These are phyloP conservation scores for Zaprionus ornatus DNA, from an alignment of 1,140 invertebrate species.

Conservation along the genomic window DNA sequence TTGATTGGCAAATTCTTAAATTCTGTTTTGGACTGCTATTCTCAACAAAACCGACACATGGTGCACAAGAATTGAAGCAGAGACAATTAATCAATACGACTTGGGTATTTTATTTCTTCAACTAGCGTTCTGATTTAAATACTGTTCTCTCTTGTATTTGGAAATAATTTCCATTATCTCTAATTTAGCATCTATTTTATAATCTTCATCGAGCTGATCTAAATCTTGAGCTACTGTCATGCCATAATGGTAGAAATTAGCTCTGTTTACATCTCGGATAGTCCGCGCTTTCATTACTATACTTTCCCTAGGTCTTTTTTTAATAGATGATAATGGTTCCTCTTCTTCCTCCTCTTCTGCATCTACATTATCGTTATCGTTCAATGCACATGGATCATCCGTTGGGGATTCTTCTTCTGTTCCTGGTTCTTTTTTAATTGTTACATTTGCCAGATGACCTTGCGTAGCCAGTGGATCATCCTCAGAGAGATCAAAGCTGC, in stretches of 20 bases:
- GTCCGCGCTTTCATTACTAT: constrained; percentile 1
- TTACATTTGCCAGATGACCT: constrained; percentile 12
- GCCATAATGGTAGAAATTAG: constrained; percentile 42
- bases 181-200: constrained; percentile 41
- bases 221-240: constrained; percentile 42
- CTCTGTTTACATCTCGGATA: constrained; percentile 1
- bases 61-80: background rate
- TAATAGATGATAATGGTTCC: background rate
- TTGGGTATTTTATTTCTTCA: constrained; percentile 4
- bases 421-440: constrained; percentile 27
- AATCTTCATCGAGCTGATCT: constrained; percentile 42
- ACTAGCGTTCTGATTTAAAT: constrained; percentile 24
- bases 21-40: constrained; percentile 16
- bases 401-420: constrained; percentile 12
- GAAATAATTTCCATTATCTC: constrained; percentile 52
- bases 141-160: constrained; percentile 47
- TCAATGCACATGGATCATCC: constrained; percentile 3
- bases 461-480: constrained; percentile 40
- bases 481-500: constrained; percentile 34
- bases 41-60: constrained; percentile 23
- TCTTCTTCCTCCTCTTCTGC: constrained; percentile 9
- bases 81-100: background rate
- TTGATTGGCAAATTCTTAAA: constrained; percentile 16
- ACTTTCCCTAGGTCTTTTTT: constrained; percentile 21
- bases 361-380: constrained; percentile 14